Percentiles rank a stretch among this genome's conserved stretches.
phyloP scores from a whole-genome alignment of 2,888 invertebrate genomes.

The Tiphia femorata region DNA sequence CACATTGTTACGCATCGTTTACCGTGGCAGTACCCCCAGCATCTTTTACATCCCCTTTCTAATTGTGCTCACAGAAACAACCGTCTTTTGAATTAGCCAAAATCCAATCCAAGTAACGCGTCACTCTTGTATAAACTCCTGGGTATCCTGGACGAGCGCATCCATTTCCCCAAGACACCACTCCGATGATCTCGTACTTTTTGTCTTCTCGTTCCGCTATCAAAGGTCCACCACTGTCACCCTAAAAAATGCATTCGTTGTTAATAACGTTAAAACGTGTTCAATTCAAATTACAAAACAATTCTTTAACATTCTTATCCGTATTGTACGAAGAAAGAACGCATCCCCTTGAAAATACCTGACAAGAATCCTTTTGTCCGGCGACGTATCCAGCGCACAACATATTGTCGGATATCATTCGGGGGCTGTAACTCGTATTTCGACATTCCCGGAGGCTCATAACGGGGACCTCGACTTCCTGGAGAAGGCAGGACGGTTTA shows the following conservation, averaged over 20 bases:
- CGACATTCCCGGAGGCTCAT: constrained; percentile 67
- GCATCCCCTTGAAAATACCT: no score
- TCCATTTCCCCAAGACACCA: constrained; percentile 92
- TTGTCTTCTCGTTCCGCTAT: constrained; percentile 79
- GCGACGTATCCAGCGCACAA: constrained; percentile 85
- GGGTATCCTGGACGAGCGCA: constrained; percentile 88
- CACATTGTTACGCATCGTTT: no score
- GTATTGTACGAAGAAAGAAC: no score
- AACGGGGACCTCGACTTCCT: constrained; percentile 85
- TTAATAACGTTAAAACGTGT: background rate
- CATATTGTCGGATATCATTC: constrained; percentile 92
- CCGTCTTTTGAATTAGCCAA: constrained; percentile 82
- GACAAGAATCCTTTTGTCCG: constrained; percentile 85
- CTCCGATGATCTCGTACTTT: constrained; percentile 85
- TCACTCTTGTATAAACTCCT: constrained; percentile 87
- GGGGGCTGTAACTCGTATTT: constrained; percentile 82
- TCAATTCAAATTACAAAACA: no score
- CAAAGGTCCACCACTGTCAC: constrained; percentile 86
- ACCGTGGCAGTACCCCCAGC: background rate
- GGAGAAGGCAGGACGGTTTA: constrained; percentile 84
- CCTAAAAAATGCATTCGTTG: constrained; percentile 68
- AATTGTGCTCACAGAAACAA: constrained; percentile 80
- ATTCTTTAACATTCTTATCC: no score
- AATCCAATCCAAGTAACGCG: constrained; percentile 87
- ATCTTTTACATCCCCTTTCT: constrained; percentile 4